phyloP scores from a whole-genome alignment of 1,140 invertebrate genomes.

The Triops cancriformis region DNA sequence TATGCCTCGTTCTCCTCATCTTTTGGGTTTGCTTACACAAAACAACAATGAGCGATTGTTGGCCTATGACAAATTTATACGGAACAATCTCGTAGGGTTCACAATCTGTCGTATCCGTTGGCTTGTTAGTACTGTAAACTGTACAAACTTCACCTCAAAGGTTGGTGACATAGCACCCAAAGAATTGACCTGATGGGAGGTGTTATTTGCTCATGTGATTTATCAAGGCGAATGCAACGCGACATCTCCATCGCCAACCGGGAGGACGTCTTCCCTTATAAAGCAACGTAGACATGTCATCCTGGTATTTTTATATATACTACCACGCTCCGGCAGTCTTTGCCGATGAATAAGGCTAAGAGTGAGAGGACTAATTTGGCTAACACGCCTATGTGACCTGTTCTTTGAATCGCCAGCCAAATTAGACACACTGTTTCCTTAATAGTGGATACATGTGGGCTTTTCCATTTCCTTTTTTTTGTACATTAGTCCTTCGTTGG shows the following conservation, averaged over 20 bases:
- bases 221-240: background rate
- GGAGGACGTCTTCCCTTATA: background rate
- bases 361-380: background rate
- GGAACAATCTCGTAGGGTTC: background rate
- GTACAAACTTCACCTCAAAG: too few species aligned
- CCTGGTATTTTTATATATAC: background rate
- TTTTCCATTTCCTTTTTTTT: background rate
- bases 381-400: background rate
- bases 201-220: background rate
- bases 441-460: background rate
- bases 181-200: background rate
- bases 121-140: background rate
- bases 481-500: background rate
- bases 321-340: too few species aligned
- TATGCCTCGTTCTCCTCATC: background rate
- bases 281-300: background rate
- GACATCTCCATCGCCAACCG: background rate
- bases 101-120: conserved; percentile 4
- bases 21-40: background rate
- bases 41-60: conserved; percentile 10
- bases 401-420: background rate
- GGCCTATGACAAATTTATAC: background rate
- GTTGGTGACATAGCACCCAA: too few species aligned
- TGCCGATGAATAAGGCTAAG: background rate
- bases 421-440: background rate